Evolutionary conservation across 2,113 vertebrate species (phyloP).

Genomic region (Anser brachyrhynchus): DNA sequence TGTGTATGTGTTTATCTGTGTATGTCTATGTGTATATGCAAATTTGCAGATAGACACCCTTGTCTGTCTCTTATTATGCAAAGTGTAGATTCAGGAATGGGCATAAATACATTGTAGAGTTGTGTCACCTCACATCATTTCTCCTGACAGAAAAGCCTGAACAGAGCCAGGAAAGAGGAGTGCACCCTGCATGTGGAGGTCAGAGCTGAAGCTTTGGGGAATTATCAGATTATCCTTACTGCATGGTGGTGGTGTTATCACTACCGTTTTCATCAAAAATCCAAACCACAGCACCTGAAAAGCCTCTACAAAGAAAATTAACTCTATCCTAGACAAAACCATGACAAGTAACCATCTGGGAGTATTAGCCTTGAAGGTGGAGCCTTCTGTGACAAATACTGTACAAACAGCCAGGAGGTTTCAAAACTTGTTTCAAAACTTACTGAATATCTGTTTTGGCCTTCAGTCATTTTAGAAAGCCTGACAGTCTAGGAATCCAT

Average conservation of each 20-base stretch:
- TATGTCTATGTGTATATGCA: neutral
- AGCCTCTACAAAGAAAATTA: too few relatives aligned
- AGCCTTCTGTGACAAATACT: neutral
- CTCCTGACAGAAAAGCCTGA: neutral
- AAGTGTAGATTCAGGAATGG: neutral
- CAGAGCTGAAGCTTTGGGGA: neutral
- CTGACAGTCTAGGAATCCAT: neutral
- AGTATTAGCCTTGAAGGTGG: neutral
- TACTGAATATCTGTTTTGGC: neutral
- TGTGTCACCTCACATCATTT: neutral
- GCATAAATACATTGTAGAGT: neutral
- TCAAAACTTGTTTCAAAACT: neutral
- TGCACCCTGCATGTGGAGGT: neutral
- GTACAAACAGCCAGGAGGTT: conserved; percentile 10
- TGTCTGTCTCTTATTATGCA: neutral
- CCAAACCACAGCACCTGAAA: too few relatives aligned
- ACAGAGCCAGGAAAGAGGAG: neutral
- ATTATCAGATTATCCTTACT: conserved; percentile 17
- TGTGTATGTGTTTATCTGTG: neutral
- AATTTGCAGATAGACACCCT: neutral
- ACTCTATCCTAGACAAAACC: too few relatives aligned
- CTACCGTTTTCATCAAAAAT: too few relatives aligned
- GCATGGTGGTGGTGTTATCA: neutral
- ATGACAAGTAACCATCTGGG: neutral
- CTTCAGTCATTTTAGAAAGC: neutral